These are phyloP conservation scores for Tipula helvola DNA, from an alignment of 2,888 invertebrate genomes.

Conservation along the genomic window DNA sequence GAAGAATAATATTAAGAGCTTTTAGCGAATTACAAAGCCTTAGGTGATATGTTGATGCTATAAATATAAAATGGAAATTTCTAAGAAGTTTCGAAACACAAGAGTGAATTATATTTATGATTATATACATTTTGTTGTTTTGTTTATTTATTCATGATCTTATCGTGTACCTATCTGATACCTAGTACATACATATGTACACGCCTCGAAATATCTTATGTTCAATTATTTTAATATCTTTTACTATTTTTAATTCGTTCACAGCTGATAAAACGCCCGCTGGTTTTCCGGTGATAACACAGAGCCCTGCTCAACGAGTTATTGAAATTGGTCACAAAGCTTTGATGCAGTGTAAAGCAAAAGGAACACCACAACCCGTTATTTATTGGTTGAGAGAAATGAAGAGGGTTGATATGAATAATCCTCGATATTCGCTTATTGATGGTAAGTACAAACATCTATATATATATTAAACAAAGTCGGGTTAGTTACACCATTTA, in stretches of 20 bases:
- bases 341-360: conserved; percentile 77
- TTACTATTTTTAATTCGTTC: conserved; percentile 17
- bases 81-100: not conserved
- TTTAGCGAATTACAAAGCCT: conserved; percentile 8
- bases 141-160: not conserved
- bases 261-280: conserved; percentile 71
- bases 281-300: conserved; percentile 84
- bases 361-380: conserved; percentile 66
- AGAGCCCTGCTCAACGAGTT: conserved; percentile 82
- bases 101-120: not conserved
- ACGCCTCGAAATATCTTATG: not conserved
- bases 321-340: conserved; percentile 93
- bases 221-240: not conserved
- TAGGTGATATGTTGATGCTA: conserved; percentile 8
- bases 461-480: no score
- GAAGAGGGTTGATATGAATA: conserved; percentile 74
- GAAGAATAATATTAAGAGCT: conserved; percentile 7
- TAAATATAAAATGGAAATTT: not conserved
- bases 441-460: conserved; percentile 46
- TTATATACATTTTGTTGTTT: conserved; percentile 5
- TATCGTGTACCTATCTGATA: not conserved
- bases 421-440: conserved; percentile 73
- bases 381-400: conserved; percentile 92
- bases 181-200: not conserved
- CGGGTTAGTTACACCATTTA: no score